Base-by-base conservation (phyloP, 2,797 vertebrate species). In the Sebastes wilsoni region DNA sequence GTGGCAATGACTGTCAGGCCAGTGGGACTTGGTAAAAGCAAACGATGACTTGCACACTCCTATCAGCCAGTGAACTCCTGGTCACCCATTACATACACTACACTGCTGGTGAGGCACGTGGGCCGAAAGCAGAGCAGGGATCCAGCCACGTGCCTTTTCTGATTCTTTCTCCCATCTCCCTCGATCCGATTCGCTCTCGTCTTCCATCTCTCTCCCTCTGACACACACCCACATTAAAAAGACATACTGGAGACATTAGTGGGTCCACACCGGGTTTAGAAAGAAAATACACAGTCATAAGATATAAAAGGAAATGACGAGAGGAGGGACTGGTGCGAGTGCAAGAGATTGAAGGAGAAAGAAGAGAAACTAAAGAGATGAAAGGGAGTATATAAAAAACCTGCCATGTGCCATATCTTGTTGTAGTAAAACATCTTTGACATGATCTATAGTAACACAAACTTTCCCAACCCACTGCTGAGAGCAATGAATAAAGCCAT, bases 1-100 rank as follows among this genome's bases (percentile, higher is more conserved):
- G 30, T 66, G 60, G 23, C 11, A 10, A 13, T 30, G 6, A 58
- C 23, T 27, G n/a, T 52, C 28, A 68, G 70, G 55, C 54, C 59
- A 55, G 71, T 62, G 62, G 30, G 62, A 67, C 49, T 80, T 73
- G 27, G 12, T 7, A 77, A 74, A 70, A 52, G 49, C 54, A 58
- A 81, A 82, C 22, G 54, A 81, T 81, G 72, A 78, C 58, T 77
- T 75, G 58, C 42, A 85, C 46, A 69, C 65, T 74, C n/a, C 38
- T 62, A 82, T 88, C 68, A 77, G 60, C 75, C 79, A 78, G 52
- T 90, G 90, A 93, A 91, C 89, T 86, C 69, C 70, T 75, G 30
- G 46, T 92, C 87, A 92, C 82, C 82, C 79, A 72, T 76, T 80
- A 82, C 75, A 84, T 60, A 23, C 72, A 77, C 25, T 52, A 62